A percentile compares a stretch with the other conserved stretches of the same genome.
Evolutionary conservation across 1,140 invertebrate genomes (phyloP).

Genomic region (Leptopilina clavipes): DNA sequence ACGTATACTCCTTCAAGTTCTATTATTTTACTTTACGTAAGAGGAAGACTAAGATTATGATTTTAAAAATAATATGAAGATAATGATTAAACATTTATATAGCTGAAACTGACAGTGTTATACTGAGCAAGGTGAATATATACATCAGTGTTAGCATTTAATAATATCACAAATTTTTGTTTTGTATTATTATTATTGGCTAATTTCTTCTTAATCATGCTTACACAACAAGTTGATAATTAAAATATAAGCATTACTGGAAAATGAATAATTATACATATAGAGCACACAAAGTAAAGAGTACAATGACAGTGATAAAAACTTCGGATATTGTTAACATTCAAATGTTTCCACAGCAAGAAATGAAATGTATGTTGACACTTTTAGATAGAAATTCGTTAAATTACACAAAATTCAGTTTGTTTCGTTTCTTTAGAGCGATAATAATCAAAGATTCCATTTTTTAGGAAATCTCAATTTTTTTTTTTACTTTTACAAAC

Average conservation of each 20-base stretch:
- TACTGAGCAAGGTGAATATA: conserved; percentile 76
- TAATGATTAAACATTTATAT: conserved; percentile 45
- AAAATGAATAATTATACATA: conserved; percentile 7
- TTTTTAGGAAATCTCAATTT: too few species aligned
- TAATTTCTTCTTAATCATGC: conserved; percentile 40
- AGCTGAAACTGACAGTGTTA: conserved; percentile 74
- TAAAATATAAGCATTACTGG: conserved; percentile 36
- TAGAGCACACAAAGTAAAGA: not conserved
- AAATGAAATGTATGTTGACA: not conserved
- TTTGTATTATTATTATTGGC: conserved; percentile 48
- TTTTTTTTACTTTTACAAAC: too few species aligned
- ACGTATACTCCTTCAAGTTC: not conserved
- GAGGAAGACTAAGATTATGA: not conserved
- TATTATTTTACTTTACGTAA: not conserved
- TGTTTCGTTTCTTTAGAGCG: too few species aligned
- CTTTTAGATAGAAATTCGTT: too few species aligned
- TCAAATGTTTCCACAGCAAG: not conserved
- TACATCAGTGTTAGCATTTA: conserved; percentile 74
- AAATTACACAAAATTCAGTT: too few species aligned
- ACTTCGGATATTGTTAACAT: too few species aligned
- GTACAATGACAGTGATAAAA: too few species aligned
- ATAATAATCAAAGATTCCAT: too few species aligned
- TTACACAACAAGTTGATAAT: conserved; percentile 41
- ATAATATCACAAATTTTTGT: conserved; percentile 51
- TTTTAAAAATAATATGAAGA: conserved; percentile 33